Percentiles rank a stretch among this genome's conserved stretches.
Conservation (phyloP, 1,140 invertebrate genomes). For the Drosophila obscura region DNA sequence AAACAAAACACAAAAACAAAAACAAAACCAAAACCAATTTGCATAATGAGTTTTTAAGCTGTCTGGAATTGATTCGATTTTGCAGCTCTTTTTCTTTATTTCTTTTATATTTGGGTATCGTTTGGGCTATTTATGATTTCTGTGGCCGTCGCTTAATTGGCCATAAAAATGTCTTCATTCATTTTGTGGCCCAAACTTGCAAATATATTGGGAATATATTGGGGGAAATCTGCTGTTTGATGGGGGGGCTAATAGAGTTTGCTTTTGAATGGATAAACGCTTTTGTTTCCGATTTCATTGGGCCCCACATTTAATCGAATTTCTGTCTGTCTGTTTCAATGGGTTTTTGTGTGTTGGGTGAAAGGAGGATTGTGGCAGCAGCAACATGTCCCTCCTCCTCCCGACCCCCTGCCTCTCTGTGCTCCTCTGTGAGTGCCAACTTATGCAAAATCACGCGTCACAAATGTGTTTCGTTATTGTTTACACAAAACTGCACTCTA, state of each 20-base stretch:
- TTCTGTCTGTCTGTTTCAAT: conserved; percentile 14
- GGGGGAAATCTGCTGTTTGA: not conserved
- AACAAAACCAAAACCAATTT: conserved; percentile 48
- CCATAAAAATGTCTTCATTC: conserved; percentile 79
- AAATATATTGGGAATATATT: conserved; percentile 33
- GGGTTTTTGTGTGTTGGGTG: conserved; percentile 26
- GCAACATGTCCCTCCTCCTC: not conserved
- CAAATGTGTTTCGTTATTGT: conserved; percentile 82
- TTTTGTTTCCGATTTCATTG: conserved; percentile 48
- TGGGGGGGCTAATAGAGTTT: conserved; percentile 22
- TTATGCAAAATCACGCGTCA: conserved; percentile 82
- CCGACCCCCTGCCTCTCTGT: too few relatives aligned
- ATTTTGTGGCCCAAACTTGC: conserved; percentile 43
- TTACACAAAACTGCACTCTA: conserved; percentile 74
- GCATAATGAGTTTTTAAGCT: conserved; percentile 81
- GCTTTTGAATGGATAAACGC: conserved; percentile 23
- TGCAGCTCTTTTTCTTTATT: not conserved
- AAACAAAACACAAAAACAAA: not conserved
- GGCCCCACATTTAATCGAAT: conserved; percentile 39
- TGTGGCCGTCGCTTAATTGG: conserved; percentile 66
- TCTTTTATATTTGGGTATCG: conserved; percentile 33
- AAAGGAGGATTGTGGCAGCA: conserved; percentile 48
- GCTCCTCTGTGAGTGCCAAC: conserved; percentile 56
- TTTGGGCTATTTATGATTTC: conserved; percentile 67
- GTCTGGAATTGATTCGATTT: conserved; percentile 65